Percentiles rank a stretch among this genome's conserved stretches.
Evolutionary conservation across 2,797 vertebrate species (phyloP).

Genomic region (Alfaro cultratus): DNA sequence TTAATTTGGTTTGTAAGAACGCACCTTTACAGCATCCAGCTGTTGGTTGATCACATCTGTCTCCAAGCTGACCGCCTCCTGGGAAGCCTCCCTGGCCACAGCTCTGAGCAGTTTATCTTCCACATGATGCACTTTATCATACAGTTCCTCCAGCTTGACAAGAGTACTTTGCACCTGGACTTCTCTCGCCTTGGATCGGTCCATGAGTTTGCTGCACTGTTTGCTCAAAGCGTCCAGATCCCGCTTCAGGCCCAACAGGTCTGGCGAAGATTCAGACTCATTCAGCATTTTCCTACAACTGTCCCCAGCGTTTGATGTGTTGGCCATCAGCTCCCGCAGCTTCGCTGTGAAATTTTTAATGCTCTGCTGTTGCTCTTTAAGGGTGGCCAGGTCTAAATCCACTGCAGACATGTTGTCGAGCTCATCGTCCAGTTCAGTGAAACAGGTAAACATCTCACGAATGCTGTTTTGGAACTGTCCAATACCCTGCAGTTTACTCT

Average conservation of each 20-base stretch:
- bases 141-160: conserved; percentile 86
- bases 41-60: conserved; percentile 96
- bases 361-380: conserved; percentile 84
- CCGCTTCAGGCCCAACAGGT: conserved; percentile 92
- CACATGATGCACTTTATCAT: conserved; percentile 82
- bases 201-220: conserved; percentile 93
- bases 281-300: conserved; percentile 91
- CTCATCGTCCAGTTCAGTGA: conserved; percentile 96
- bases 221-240: conserved; percentile 95
- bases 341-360: conserved; percentile 87
- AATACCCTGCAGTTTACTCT: conserved; percentile 95
- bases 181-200: conserved; percentile 88
- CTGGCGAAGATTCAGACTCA: conserved; percentile 89
- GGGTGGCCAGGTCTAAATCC: conserved; percentile 81
- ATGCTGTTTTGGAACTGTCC: conserved; percentile 96
- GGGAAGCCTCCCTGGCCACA: conserved; percentile 89
- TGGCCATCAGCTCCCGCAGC: conserved; percentile 87
- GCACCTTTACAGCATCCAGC: conserved; percentile 93
- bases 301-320: conserved; percentile 86
- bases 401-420: conserved; percentile 92
- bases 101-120: conserved; percentile 80
- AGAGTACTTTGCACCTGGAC: conserved; percentile 85
- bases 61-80: conserved; percentile 94
- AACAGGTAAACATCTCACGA: conserved; percentile 93
- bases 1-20: conserved; percentile 20